Evolutionary conservation across 64 coral and sea anemone genomes (phyloP), one percentile per base, ranked within the genome.

Genomic region (Stichodactyla helianthus): DNA sequence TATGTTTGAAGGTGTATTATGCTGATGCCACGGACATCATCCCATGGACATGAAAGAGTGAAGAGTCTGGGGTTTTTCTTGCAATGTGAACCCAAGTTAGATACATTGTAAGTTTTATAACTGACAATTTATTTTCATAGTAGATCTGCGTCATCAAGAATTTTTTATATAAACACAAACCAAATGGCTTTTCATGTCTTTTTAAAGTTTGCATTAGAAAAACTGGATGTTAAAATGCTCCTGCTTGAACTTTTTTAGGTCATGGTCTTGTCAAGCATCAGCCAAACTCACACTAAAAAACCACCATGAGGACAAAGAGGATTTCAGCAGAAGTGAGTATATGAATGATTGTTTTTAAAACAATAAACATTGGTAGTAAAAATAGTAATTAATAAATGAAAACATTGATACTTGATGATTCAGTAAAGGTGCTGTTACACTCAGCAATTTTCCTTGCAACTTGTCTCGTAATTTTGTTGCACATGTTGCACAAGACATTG

Each of bases 11-110:
- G 97, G 97, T 79, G 88, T 63, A 89, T 99, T 7, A 99, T 99
- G 97, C 95, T 93, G 54, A 99, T 99, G 90, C 97, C 93, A 71
- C 88, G 97, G 77, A 79, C 82, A 55, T 92, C 95, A 18, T 60
- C 61, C 14, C 93, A 99, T 85, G 89, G 79, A 19, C 93, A 95
- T 17, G 97, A 99, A 16, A 92, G 86, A 77, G 93, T 88, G 25
- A 99, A 99, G 55, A 99, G 93, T 59, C 62, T 99, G 50, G 97
- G 93, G 83, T 92, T 99, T 31, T 99, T 99, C 71, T 83, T 99
- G 54, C 97, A 99, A 81, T 99, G 93, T 61, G 94, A 95, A 28
- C 97, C 93, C 28, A 93, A 99, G 50, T 79, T 93, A 83, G 97
- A 99, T 59, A 86, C 90, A 28, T 28, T 95, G 97, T 99, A 93